Percentiles rank a stretch among this genome's conserved stretches.
Evolutionary conservation across 2,113 vertebrate genomes (phyloP).

Genomic region (Abramis brama): DNA sequence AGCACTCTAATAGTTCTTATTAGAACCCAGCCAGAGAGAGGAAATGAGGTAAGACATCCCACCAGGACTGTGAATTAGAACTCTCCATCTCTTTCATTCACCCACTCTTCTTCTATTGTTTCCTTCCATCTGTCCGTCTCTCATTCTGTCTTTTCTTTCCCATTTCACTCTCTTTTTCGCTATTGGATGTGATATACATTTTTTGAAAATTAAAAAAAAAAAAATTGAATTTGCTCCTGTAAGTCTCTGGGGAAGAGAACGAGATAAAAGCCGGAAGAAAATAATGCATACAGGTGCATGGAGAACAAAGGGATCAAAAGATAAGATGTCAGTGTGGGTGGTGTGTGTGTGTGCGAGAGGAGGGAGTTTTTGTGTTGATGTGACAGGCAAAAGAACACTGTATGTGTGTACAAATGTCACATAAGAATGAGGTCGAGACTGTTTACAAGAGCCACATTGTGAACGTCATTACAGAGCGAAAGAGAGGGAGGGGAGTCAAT

Average conservation of each 20-base stretch:
- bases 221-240: slow-evolving; percentile 21
- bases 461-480: background rate
- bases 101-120: slow-evolving; percentile 16
- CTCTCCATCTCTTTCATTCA: slow-evolving; percentile 24
- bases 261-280: slow-evolving; percentile 6
- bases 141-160: slow-evolving; percentile 1
- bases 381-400: slow-evolving; percentile 32
- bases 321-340: slow-evolving; percentile 11
- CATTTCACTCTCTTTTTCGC: slow-evolving; percentile 28
- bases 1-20: slow-evolving; percentile 65
- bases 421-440: slow-evolving; percentile 32
- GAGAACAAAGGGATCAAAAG: slow-evolving; percentile 41
- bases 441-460: background rate
- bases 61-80: slow-evolving; percentile 55
- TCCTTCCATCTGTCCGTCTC: slow-evolving; percentile 18
- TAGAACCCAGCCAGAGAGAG: slow-evolving; percentile 65
- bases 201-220: background rate
- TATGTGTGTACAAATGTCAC: slow-evolving; percentile 20
- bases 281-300: background rate
- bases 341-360: slow-evolving; percentile 21
- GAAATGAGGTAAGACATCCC: slow-evolving; percentile 66
- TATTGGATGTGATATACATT: background rate
- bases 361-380: slow-evolving; percentile 17
- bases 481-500: slow-evolving; percentile 4
- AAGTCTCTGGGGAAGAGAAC: slow-evolving; percentile 37